Evolutionary conservation across 2,113 vertebrate species (phyloP).

Genomic region (Grammomys surdaster): DNA sequence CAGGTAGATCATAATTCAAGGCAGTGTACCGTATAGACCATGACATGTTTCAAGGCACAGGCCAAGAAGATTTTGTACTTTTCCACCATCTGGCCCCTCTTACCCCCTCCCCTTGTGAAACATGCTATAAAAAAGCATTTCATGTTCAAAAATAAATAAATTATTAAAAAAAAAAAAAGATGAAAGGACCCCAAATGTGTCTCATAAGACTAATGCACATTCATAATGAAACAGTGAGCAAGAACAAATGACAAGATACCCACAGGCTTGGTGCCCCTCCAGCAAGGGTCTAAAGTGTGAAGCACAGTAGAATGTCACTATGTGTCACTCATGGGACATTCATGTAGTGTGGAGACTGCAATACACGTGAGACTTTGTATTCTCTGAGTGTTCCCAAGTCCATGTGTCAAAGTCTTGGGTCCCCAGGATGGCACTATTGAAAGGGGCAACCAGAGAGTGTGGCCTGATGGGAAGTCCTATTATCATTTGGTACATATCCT

Average conservation of each 20-base stretch:
- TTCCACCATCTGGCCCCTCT: too few species aligned
- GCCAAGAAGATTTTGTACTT: too few species aligned
- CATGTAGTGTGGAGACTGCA: neutral
- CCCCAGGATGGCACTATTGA: neutral
- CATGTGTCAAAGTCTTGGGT: neutral
- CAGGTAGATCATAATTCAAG: too few species aligned
- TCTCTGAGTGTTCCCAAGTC: neutral
- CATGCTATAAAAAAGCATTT: too few species aligned
- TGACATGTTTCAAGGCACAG: too few species aligned
- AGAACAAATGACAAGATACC: neutral
- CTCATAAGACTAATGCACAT: constrained; percentile 22
- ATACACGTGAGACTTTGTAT: neutral
- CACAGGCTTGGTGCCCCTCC: neutral
- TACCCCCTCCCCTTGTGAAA: too few species aligned
- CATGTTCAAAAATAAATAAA: too few species aligned
- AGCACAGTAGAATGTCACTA: neutral
- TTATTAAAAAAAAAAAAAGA: too few species aligned
- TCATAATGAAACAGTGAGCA: neutral
- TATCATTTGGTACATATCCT: neutral
- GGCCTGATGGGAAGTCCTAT: neutral
- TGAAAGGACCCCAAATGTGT: neutral
- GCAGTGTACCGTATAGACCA: too few species aligned
- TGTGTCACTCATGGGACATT: neutral
- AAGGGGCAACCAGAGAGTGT: neutral
- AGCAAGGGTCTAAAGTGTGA: constrained; percentile 12